phyloP scores from a whole-genome alignment of 1,140 invertebrate species.

The Atopsyche davidsoni region DNA sequence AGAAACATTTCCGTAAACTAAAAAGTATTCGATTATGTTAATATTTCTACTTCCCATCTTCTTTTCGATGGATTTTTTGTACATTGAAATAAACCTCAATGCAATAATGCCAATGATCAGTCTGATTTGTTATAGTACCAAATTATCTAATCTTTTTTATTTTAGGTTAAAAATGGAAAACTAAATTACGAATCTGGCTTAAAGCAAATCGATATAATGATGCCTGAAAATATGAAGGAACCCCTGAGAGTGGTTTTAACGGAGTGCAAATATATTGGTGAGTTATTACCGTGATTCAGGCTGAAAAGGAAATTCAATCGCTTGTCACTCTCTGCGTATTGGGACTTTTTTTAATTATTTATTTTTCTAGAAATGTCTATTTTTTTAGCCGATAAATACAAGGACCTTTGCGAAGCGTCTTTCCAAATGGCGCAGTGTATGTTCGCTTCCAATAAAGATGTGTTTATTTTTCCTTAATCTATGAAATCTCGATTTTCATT shows the following conservation, averaged over 20 bases:
- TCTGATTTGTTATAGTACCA: too few species aligned
- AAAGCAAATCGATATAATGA: constrained; percentile 43
- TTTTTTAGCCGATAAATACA: constrained; percentile 42
- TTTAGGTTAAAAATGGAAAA: constrained; percentile 47
- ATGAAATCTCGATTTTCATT: too few species aligned
- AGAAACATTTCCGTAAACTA: too few species aligned
- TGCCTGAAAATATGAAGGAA: constrained; percentile 46
- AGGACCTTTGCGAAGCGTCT: constrained; percentile 44
- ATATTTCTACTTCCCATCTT: too few species aligned
- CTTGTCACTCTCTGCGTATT: background rate
- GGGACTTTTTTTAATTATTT: background rate
- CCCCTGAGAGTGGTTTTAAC: constrained; percentile 39
- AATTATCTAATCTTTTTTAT: constrained; percentile 22
- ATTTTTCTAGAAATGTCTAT: constrained; percentile 4
- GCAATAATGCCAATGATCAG: too few species aligned
- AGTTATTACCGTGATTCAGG: too few species aligned
- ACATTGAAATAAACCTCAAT: too few species aligned
- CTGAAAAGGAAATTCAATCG: too few species aligned
- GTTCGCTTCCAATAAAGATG: constrained; percentile 38
- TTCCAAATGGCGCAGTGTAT: constrained; percentile 43
- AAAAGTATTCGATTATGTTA: too few species aligned
- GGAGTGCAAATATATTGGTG: constrained; percentile 42
- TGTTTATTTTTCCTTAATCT: constrained; percentile 40
- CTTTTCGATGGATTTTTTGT: too few species aligned
- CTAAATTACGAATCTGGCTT: constrained; percentile 42